These are phyloP conservation scores for Brenthis hecate DNA, from an alignment of 2,888 invertebrate species.

Conservation along the genomic window DNA sequence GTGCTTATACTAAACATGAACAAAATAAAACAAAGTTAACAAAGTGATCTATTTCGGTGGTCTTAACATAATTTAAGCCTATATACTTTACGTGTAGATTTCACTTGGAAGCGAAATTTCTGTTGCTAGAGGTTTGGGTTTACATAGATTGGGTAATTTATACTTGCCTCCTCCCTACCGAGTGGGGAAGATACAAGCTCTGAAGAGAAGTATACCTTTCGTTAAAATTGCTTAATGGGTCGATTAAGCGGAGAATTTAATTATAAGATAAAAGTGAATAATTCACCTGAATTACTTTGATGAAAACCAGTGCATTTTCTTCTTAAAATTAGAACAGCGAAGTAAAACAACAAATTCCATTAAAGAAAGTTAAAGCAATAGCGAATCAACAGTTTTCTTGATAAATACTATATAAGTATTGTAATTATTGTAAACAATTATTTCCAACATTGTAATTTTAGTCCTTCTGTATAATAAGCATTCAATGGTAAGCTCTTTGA, in stretches of 20 bases:
- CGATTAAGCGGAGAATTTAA: slow-evolving; percentile 69
- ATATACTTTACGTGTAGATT: slow-evolving; percentile 67
- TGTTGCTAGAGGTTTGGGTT: slow-evolving; percentile 75
- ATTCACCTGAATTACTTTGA: slow-evolving; percentile 28
- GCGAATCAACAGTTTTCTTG: slow-evolving; percentile 8
- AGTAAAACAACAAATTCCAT: neutral
- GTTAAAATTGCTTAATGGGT: slow-evolving; percentile 76
- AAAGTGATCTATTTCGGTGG: slow-evolving; percentile 60
- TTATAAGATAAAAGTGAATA: slow-evolving; percentile 62
- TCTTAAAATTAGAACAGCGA: neutral
- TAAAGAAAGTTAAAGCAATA: neutral
- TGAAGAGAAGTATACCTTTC: slow-evolving; percentile 66
- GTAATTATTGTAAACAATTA: slow-evolving; percentile 19
- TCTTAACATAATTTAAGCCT: slow-evolving; percentile 67
- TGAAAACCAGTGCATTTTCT: slow-evolving; percentile 13
- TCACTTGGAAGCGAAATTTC: slow-evolving; percentile 71
- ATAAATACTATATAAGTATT: slow-evolving; percentile 8
- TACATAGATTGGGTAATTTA: slow-evolving; percentile 81
- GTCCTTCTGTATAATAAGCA: slow-evolving; percentile 70
- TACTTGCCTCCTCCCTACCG: slow-evolving; percentile 68
- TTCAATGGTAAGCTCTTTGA: slow-evolving; percentile 77
- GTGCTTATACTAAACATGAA: neutral
- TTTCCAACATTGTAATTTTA: slow-evolving; percentile 36
- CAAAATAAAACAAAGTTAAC: slow-evolving; percentile 34
- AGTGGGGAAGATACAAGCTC: slow-evolving; percentile 60